Conservation (phyloP, 64 coral and sea anemone species). For the Montipora capricornis region DNA sequence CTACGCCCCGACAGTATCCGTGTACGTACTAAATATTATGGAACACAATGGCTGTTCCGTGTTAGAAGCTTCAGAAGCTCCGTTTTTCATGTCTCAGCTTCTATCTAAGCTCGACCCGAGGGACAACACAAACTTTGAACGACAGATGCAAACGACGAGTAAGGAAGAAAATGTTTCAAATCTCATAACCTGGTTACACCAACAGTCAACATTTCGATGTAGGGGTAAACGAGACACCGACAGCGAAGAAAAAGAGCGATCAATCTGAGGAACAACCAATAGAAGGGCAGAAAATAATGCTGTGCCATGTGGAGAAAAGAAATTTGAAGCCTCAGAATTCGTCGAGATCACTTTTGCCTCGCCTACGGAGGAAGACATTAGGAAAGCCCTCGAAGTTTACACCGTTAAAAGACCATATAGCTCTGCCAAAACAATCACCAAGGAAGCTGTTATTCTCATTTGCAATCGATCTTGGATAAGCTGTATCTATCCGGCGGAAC, state of each 20-base stretch:
- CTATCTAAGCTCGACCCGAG: too few species aligned
- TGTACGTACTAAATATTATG: too few species aligned
- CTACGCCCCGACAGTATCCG: too few species aligned
- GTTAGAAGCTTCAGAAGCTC: too few species aligned
- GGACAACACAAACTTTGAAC: slow-evolving; percentile 15
- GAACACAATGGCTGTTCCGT: too few species aligned
- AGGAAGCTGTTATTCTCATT: too few species aligned
- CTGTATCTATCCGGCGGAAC: too few species aligned
- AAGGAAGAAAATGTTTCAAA: slow-evolving; percentile 81
- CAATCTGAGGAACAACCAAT: background rate
- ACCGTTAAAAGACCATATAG: background rate
- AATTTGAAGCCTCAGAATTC: too few species aligned
- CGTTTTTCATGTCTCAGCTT: too few species aligned
- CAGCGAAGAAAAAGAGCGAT: background rate
- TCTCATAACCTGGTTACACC: slow-evolving; percentile 66
- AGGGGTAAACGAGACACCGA: slow-evolving; percentile 13
- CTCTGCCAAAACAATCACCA: background rate
- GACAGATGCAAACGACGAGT: slow-evolving; percentile 61
- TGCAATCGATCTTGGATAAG: too few species aligned
- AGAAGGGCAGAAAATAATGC: slow-evolving; percentile 27
- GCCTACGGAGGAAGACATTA: background rate
- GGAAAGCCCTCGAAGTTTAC: background rate
- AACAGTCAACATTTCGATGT: slow-evolving; percentile 54
- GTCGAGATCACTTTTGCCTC: too few species aligned
- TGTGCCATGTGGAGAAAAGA: background rate